Evolutionary conservation across 2,888 invertebrate genomes (phyloP), one percentile per base, ranked within the genome.

Genomic region (Slavum lentiscoides): DNA sequence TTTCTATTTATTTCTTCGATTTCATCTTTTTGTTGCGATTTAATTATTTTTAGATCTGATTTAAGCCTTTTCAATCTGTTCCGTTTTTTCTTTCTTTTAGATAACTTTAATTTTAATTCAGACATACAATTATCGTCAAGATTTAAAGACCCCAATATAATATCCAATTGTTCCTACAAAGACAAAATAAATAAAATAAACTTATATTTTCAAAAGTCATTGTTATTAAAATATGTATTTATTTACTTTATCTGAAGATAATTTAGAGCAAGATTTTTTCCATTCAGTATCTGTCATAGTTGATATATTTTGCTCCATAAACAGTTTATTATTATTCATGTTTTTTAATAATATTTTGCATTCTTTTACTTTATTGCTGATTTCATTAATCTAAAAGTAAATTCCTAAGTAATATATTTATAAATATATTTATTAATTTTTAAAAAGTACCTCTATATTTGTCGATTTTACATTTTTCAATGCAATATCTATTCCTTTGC

Each of bases 1-100:
- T 90, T 88, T 76, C 89, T 87, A 82, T 92, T 90, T 75, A 88
- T 86, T 83, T 90, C 89, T 83, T 87, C 85, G 80, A 88, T 86
- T 64, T 87, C 86, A 82, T 87, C 88, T 1, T 85, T 83, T 82
- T 86, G 86, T 15, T 87, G 86, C 83, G 87, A 85, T 83, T 88
- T 89, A 67, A 85, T 84, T 55, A 86, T 85, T 66, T 87, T 86
- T 85, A 88, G 87, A 83, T 89, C 88, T 83, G 88, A 84, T 82
- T 89, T 85, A 83, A 88, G 86, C 83, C 89, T 87, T 84, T 89
- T 90, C 30, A 88, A 87, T 55, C 86, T 86, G 82, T 88, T 58
- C n/a, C 88, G 84, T 82, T 89, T 89, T 77, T 86, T 88, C 74
- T 84, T 86, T 6, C 88, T 85, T 39, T 88, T 88, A 13, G 87